These are phyloP conservation scores for Choloepus hoffmanni DNA, from an alignment of 2,113 vertebrate genomes.

Conservation along the genomic window DNA sequence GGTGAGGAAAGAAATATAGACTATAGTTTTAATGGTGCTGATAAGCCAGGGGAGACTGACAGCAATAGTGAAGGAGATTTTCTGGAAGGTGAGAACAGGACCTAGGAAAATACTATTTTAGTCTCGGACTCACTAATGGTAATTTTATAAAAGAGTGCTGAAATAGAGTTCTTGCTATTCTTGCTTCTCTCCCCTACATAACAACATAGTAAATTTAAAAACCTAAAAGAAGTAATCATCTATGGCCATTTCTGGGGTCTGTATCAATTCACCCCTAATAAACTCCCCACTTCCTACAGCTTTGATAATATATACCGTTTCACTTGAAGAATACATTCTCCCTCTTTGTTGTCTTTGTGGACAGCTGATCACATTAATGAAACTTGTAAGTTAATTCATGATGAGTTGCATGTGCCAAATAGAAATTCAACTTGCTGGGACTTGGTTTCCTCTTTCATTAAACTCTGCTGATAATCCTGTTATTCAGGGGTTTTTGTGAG, in stretches of 20 bases:
- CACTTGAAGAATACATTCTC: background rate
- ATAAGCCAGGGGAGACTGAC: background rate
- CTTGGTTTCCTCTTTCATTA: constrained; percentile 45
- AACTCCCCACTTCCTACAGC: background rate
- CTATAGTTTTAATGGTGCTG: background rate
- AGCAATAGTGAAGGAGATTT: background rate
- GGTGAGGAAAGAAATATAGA: background rate
- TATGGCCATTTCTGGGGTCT: background rate
- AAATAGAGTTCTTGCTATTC: background rate
- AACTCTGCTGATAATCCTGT: constrained; percentile 1
- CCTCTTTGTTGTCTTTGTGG: background rate
- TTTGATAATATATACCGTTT: background rate
- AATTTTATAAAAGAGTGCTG: background rate
- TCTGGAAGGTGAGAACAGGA: constrained; percentile 10
- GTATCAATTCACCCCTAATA: background rate
- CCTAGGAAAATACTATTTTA: background rate
- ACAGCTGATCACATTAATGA: background rate
- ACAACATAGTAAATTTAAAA: background rate
- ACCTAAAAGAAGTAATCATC: background rate
- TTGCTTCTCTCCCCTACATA: background rate
- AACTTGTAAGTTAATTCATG: constrained; percentile 22
- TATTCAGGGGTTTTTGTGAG: background rate
- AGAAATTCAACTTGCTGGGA: constrained; percentile 45
- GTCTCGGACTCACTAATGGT: background rate
- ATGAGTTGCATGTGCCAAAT: constrained; percentile 32